Base-by-base conservation (phyloP, 2,113 vertebrate species). In the Tetrao urogallus region DNA sequence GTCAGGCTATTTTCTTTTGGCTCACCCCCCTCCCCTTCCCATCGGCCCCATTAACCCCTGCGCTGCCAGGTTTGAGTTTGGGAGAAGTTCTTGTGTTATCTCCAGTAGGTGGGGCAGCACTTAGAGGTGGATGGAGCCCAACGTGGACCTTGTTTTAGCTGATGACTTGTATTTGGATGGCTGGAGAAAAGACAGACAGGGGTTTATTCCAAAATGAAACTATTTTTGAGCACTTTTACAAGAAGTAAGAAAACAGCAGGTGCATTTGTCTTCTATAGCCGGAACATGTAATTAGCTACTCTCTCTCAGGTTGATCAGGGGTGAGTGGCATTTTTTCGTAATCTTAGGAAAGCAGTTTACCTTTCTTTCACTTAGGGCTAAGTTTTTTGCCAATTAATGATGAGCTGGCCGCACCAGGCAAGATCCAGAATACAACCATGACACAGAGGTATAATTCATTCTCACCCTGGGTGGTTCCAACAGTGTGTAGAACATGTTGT, bases 11-110 rank as follows among this genome's bases (percentile, higher is more conserved):
- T 97, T 97, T 96, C 95, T 95, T 97, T 98, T 96, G 40, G 63
- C 92, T 92, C 72, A 74, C 65, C 61, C 61, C 65, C 65, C 89
- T 98, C 97, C 97, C 95, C 96, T 98, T 92, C 88, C 96, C 96
- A 91, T 92, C 88, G 40, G 93, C 70, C 94, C 73, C 94, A 97
- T 98, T 98, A 98, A 98, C 98, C 97, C 98, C 74, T 97, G 94
- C 90, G 56, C 42, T 88, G 76, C 97, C 93, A 95, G 80, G 36
- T 76, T 73, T 52, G 86, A 50, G 5, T 85, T 58, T 88, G 60
- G 82, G 65, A 88, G 57, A 42, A 80, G 65, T 42, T 71, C 60
- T 56, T 58, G 22, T 8, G 40, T 80, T 82, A 50, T 24, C 16
- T 42, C 72, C 83, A 36, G 54, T 30, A 71, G n/a, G 43, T 81